A percentile compares a stretch with the other conserved stretches of the same genome.
Conservation (phyloP, 2,888 invertebrate species). For the Lasioglossum villosulum region DNA sequence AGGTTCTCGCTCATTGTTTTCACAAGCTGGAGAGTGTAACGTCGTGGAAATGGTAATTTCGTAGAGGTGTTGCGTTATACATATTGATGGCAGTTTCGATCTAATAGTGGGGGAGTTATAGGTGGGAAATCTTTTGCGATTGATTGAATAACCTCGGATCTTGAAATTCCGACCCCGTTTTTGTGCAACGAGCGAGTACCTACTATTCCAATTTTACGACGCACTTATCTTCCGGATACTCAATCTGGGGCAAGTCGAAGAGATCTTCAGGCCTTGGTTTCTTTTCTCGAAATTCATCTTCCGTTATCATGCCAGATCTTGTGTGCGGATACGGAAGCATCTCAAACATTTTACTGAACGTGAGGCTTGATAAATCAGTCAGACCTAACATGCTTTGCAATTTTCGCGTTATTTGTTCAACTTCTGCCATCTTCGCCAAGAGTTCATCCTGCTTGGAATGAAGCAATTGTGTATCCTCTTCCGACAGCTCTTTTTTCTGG, state of each 20-base stretch:
- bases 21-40: not conserved
- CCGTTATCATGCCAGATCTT: conserved; percentile 23
- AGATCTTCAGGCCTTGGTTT: conserved; percentile 53
- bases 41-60: not conserved
- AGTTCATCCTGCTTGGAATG: conserved; percentile 87
- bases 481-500: conserved; percentile 87
- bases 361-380: conserved; percentile 79
- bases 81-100: too few species aligned
- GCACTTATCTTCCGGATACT: conserved; percentile 80
- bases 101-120: not conserved
- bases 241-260: conserved; percentile 76
- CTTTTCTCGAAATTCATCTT: conserved; percentile 13
- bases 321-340: conserved; percentile 73
- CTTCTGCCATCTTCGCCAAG: conserved; percentile 87
- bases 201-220: conserved; percentile 34
- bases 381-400: conserved; percentile 86
- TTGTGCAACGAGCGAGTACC: not conserved
- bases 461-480: conserved; percentile 86
- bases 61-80: not conserved
- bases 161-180: not conserved
- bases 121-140: not conserved
- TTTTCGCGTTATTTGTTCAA: conserved; percentile 87
- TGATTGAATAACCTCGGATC: not conserved
- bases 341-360: conserved; percentile 76
- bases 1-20: not conserved